Evolutionary conservation across 2,888 invertebrate genomes (phyloP), one percentile per base, ranked within the genome.

Genomic region (Parnassius mnemosyne): DNA sequence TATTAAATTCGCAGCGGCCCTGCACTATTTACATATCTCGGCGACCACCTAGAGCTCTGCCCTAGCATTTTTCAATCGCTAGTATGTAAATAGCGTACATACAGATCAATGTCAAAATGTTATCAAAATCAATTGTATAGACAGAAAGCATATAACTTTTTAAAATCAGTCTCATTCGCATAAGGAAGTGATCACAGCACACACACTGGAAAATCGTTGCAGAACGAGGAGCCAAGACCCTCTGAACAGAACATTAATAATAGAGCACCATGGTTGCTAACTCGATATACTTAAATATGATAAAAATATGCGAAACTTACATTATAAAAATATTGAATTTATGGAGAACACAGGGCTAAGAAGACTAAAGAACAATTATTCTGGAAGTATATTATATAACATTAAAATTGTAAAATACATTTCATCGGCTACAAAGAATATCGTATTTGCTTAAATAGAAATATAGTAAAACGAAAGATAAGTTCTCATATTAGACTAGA

Each of bases 141-240:
- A 78, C 84, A 84, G 83, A 84, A 87, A 89, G 83, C 85, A 80
- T 81, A 87, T 85, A 85, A 80, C 84, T 86, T 74, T 71, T 84
- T 88, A 88, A 91, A 91, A 89, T 91, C 90, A 91, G 90, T 91
- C 90, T 91, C 90, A 89, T 90, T 89, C 89, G 86, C 90, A 90
- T 90, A 90, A 91, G 90, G 90, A 90, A 89, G 88, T 89, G 87
- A 88, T 90, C 89, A 90, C 90, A 90, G 89, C 89, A 88, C 84
- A 83, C 86, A 84, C 88, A 89, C 89, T 87, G 90, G 89, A 89
- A 86, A 87, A 83, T 88, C 89, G 88, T 87, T 85, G 88, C 84
- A 83, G 84, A 79, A 78, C 82, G 83, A 86, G 87, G 83, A 86
- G 80, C 85, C 83, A 75, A 74, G 84, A 76, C 87, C 87, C 86